These are phyloP conservation scores for Acanthosepion esculentum DNA, from an alignment of 2,888 invertebrate species.

Conservation along the genomic window DNA sequence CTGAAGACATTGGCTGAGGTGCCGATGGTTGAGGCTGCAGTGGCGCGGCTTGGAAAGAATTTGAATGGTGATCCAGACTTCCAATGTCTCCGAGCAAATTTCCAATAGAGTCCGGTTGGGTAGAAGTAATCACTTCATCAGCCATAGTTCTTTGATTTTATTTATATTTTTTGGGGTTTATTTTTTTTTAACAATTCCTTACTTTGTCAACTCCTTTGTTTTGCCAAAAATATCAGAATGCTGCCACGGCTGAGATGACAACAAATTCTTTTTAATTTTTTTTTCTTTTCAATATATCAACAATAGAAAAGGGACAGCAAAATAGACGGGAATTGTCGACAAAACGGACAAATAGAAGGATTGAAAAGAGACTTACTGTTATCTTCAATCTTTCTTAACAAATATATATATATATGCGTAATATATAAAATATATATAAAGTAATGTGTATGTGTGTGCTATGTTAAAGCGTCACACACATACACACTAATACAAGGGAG, in stretches of 20 bases:
- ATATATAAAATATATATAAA: background rate
- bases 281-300: too few species aligned
- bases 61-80: conserved; percentile 2
- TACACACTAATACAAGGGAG: background rate
- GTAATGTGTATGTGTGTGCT: background rate
- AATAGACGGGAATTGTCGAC: background rate
- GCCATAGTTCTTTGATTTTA: background rate
- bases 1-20: conserved; percentile 42
- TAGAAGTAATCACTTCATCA: conserved; percentile 15
- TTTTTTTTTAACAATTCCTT: background rate
- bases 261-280: background rate
- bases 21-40: conserved; percentile 43
- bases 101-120: conserved; percentile 15
- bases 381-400: background rate
- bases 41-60: background rate
- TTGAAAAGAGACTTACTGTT: conserved; percentile 33
- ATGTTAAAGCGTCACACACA: background rate
- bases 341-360: background rate
- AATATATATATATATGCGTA: background rate
- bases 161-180: background rate
- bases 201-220: background rate
- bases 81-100: conserved; percentile 42
- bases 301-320: background rate
- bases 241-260: background rate
- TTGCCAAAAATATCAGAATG: too few species aligned